These are phyloP conservation scores for Pantherophis vulpinus DNA, from an alignment of 2,797 vertebrate genomes.

Conservation along the genomic window DNA sequence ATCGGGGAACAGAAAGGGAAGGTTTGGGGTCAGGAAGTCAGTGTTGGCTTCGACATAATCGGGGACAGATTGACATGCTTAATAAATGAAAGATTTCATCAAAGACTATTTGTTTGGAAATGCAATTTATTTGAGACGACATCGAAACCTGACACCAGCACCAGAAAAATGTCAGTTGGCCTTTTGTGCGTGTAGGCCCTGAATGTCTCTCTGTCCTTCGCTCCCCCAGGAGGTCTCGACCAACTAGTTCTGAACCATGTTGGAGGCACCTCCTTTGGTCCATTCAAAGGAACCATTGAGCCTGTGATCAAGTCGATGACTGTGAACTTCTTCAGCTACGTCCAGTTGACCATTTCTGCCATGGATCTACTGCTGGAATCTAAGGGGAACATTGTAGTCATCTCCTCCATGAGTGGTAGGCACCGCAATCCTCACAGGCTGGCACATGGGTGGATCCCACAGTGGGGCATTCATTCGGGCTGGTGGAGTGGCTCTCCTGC, in stretches of 20 bases:
- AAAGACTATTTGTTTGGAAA: too few species aligned
- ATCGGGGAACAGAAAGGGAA: too few species aligned
- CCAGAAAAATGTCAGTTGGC: background rate
- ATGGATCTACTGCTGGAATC: slow-evolving; percentile 33
- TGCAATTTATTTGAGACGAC: too few species aligned
- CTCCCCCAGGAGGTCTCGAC: slow-evolving; percentile 39
- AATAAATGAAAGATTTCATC: too few species aligned
- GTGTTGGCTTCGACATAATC: too few species aligned
- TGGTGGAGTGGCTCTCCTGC: background rate
- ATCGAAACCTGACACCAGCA: too few species aligned
- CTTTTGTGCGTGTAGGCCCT: background rate
- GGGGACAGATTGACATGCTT: too few species aligned
- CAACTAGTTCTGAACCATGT: slow-evolving; percentile 47
- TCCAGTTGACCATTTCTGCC: slow-evolving; percentile 29
- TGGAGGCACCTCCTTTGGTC: slow-evolving; percentile 8
- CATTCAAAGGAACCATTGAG: slow-evolving; percentile 33
- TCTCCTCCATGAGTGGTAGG: slow-evolving; percentile 43
- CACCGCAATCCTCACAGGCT: background rate
- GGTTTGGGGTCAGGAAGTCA: too few species aligned
- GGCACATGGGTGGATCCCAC: background rate
- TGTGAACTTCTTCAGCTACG: slow-evolving; percentile 47
- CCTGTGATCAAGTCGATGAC: slow-evolving; percentile 20
- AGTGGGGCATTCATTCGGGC: background rate
- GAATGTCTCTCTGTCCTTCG: background rate
- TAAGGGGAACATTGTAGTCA: slow-evolving; percentile 31